A percentile compares a stretch with the other conserved stretches of the same genome.
phyloP scores from a whole-genome alignment of 2,797 vertebrate genomes.

The Anabacerthia variegaticeps region DNA sequence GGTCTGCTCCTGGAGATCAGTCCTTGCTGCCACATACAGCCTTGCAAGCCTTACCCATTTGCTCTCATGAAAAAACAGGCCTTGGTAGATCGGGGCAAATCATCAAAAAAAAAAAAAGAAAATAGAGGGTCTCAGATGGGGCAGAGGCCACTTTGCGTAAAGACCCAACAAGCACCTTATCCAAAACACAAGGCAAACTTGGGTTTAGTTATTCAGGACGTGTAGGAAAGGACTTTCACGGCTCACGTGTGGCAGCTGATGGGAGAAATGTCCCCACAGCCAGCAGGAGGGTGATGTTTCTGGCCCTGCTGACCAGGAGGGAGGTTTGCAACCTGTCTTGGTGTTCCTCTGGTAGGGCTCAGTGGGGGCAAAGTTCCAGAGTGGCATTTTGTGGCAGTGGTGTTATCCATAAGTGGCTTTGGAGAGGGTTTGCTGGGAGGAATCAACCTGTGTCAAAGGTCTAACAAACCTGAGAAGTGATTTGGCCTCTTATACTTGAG shows the following conservation, averaged over 20 bases:
- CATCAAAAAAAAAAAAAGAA: neutral
- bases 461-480: neutral
- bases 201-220: neutral
- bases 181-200: neutral
- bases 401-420: neutral
- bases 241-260: fast-evolving
- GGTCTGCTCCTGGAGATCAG: neutral
- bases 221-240: neutral
- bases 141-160: neutral
- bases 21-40: fast-evolving
- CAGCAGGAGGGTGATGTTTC: neutral
- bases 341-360: neutral
- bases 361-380: neutral
- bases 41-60: neutral
- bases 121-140: neutral
- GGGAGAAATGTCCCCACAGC: neutral
- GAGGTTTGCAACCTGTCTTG: neutral
- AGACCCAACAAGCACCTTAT: neutral
- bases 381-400: neutral
- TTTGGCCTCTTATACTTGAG: neutral
- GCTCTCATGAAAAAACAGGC: neutral
- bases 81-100: neutral
- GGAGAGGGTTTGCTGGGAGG: neutral
- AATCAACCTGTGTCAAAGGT: neutral
- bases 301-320: neutral